Percentiles rank a stretch among this genome's conserved stretches.
phyloP scores from a whole-genome alignment of 2,888 invertebrate species.

The Epirrita christyi region DNA sequence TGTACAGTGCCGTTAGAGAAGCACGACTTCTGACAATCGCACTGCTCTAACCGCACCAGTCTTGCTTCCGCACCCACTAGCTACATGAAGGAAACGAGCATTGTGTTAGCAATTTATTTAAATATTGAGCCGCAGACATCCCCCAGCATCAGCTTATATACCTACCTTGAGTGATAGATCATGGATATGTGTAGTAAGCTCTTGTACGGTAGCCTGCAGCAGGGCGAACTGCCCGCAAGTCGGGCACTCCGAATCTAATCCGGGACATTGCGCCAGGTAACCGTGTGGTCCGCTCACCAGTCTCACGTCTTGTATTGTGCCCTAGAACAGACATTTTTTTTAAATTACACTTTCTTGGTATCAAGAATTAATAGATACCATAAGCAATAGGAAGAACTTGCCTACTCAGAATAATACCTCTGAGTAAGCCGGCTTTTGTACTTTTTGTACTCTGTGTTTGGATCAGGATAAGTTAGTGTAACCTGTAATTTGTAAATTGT shows the following conservation, averaged over 20 bases:
- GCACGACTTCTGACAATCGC: conserved; percentile 96
- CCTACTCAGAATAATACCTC: too few relatives aligned
- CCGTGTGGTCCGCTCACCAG: conserved; percentile 94
- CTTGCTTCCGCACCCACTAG: conserved; percentile 92
- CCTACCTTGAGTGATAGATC: conserved; percentile 93
- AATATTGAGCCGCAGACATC: not conserved
- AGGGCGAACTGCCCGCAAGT: conserved; percentile 95
- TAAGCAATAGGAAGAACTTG: too few relatives aligned
- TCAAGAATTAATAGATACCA: too few relatives aligned
- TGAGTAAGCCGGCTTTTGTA: too few relatives aligned
- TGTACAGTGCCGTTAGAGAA: conserved; percentile 91
- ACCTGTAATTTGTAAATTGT: too few relatives aligned
- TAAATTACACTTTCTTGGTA: too few relatives aligned
- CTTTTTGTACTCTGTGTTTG: too few relatives aligned
- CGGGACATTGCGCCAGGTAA: conserved; percentile 94
- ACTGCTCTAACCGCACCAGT: conserved; percentile 92
- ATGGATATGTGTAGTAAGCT: conserved; percentile 91
- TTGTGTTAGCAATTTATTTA: not conserved
- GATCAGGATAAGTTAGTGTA: not conserved
- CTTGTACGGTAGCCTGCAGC: conserved; percentile 92
- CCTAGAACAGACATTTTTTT: conserved; percentile 81
- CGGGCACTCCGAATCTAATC: conserved; percentile 93
- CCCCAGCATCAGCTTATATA: not conserved
- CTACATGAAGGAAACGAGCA: conserved; percentile 73
- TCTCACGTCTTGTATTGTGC: conserved; percentile 94